Percentiles rank a stretch among this genome's conserved stretches.
phyloP scores from a whole-genome alignment of 2,113 vertebrate genomes.

The Gallinago undulata region DNA sequence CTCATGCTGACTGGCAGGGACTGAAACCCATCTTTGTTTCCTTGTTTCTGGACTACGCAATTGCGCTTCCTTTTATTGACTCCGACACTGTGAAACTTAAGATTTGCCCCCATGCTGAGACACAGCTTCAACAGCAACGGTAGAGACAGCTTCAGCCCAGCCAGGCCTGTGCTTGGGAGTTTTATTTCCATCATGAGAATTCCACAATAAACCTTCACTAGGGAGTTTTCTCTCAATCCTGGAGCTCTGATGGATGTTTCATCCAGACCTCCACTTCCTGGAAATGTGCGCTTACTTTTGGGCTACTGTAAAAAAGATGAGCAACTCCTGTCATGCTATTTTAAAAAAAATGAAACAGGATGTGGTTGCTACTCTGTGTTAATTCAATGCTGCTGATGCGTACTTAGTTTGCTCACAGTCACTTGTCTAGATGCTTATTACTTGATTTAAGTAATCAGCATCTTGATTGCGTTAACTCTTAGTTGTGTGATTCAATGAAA shows the following conservation, averaged over 20 bases:
- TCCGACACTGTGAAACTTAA: neutral
- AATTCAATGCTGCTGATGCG: neutral
- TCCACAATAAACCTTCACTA: neutral
- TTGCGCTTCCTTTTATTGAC: neutral
- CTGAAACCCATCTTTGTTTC: neutral
- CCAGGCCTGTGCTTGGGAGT: neutral
- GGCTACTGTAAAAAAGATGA: neutral
- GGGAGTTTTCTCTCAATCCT: neutral
- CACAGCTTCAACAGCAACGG: neutral
- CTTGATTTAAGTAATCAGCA: neutral
- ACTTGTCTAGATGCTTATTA: neutral
- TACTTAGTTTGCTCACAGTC: neutral
- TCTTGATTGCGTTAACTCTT: neutral
- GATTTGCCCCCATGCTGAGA: neutral
- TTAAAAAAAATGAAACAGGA: neutral
- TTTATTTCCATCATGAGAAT: neutral
- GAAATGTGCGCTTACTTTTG: neutral
- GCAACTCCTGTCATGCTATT: neutral
- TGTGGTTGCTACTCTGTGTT: neutral
- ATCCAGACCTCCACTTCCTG: neutral
- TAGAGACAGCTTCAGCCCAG: neutral
- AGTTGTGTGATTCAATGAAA: neutral
- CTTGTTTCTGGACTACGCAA: neutral
- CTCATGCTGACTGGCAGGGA: neutral
- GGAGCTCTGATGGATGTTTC: neutral